phyloP scores from a whole-genome alignment of 2,797 vertebrate species.

The Clarias laeviceps region DNA sequence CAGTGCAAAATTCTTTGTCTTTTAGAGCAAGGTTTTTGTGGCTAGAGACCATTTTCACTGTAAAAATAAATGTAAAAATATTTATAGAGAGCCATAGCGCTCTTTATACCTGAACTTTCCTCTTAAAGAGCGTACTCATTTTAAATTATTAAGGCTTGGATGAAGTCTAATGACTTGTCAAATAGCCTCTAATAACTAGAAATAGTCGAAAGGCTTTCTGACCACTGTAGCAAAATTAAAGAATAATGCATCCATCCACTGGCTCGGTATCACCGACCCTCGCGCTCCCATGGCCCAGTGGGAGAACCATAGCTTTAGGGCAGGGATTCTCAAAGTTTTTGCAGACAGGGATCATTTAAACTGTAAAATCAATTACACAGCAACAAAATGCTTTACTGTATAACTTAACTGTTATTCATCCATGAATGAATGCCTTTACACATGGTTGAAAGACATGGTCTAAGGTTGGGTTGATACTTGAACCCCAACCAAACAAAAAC shows the following conservation, averaged over 20 bases:
- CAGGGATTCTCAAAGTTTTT: background rate
- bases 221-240: background rate
- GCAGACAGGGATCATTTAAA: background rate
- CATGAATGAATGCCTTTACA: background rate
- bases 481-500: too few relatives aligned
- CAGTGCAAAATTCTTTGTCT: background rate
- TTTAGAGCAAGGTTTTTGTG: background rate
- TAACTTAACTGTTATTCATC: background rate
- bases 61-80: constrained; percentile 7
- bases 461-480: too few relatives aligned
- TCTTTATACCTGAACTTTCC: constrained; percentile 23
- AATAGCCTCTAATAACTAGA: background rate
- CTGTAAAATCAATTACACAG: background rate
- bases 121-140: background rate
- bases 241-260: background rate
- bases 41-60: constrained; percentile 5
- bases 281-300: background rate
- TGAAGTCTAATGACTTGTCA: background rate
- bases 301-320: background rate
- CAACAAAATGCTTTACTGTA: background rate
- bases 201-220: background rate
- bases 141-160: background rate
- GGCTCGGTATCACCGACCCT: background rate
- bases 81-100: background rate
- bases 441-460: background rate